Conservation (phyloP, 2,888 invertebrate genomes). For the Cerceris ruficornis region DNA sequence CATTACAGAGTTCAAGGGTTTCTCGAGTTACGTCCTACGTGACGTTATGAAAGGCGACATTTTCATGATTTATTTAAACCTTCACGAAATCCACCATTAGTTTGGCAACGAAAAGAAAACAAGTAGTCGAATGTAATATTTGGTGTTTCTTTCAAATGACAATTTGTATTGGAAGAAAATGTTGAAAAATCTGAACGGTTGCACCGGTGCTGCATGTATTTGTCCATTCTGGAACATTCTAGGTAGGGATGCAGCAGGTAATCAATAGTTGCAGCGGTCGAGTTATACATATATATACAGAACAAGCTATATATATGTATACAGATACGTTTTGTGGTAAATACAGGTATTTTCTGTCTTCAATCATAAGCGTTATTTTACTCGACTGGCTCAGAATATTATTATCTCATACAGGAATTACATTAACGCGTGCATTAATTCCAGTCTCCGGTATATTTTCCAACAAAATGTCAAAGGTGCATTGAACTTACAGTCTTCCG, state of each 20-base stretch:
- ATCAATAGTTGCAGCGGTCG: conserved; percentile 60
- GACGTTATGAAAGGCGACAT: too few relatives aligned
- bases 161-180: not conserved
- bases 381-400: too few relatives aligned
- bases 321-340: conserved; percentile 6
- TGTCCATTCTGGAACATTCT: conserved; percentile 48
- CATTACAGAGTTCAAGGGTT: not conserved
- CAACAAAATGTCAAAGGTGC: not conserved
- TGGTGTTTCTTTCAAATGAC: too few relatives aligned
- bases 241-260: conserved; percentile 49
- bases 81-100: too few relatives aligned
- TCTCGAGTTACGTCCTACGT: too few relatives aligned
- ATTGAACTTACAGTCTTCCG: not conserved
- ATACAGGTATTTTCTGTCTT: conserved; percentile 7
- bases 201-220: conserved; percentile 11
- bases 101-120: too few relatives aligned
- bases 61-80: too few relatives aligned
- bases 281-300: conserved; percentile 45
- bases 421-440: too few relatives aligned
- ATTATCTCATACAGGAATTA: too few relatives aligned
- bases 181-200: not conserved
- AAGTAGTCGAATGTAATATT: too few relatives aligned
- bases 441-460: not conserved
- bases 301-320: not conserved
- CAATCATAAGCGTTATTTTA: not conserved